Evolutionary conservation across 2,888 invertebrate species (phyloP), one percentile per base, ranked within the genome.

Genomic region (Cetonia aurata): DNA sequence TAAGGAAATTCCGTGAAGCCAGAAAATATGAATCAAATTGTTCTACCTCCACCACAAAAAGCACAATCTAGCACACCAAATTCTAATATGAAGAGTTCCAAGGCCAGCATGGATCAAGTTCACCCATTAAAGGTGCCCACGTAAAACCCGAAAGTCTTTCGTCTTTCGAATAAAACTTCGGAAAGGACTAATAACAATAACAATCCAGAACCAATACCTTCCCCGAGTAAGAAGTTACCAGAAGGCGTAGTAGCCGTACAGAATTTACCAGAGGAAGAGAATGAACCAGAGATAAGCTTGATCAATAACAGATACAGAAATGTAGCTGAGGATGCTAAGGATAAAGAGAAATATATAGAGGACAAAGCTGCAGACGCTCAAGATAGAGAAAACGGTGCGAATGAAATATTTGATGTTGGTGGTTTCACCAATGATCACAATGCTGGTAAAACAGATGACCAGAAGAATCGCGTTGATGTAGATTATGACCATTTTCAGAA

Each of bases 321-420:
- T 57, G 68, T 71, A 31, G 70, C 59, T 3, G 71, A 85, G 68
- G 84, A 83, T 73, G 75, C 84, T 48, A 85, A 85, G 70, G 84
- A 70, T n/a, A 76, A 76, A 56, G 69, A 59, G 46, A 79, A 78
- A 48, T 79, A 77, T 37, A 70, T 70, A 9, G 37, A 17, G 12
- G 56, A 57, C 6, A 67, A 50, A 25, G 33, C 42, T 17, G 65
- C 56, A 15, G 71, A 72, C 13, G 50, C 66, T 15, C 62, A 59
- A 50, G 82, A 83, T 42, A 81, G 80, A 59, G 83, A 83, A 69
- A 83, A 83, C 71, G 82, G 75, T 0, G 83, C 83, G 0, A 77
- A 82, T 42, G 84, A 84, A 77, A 80, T 80, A 33, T 79, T 83
- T 48, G 83, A 84, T 73, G 75, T 75, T 3, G 80, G 80, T 0